Base-by-base conservation (phyloP, 2,888 invertebrate genomes). In the Calliopum simillimum region DNA sequence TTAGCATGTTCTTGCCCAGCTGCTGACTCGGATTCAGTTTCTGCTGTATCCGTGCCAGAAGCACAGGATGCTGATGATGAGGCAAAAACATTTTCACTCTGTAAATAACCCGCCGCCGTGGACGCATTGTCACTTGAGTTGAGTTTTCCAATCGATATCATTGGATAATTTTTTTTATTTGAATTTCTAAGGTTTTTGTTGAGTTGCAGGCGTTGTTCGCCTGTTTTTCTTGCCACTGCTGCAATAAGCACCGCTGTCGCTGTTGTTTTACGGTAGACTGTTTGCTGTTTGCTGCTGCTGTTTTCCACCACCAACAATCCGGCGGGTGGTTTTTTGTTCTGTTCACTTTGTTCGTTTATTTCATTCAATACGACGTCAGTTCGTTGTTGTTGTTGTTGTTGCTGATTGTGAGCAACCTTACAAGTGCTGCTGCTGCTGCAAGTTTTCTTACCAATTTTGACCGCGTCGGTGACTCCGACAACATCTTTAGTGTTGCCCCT, bases 41-140 rank as follows among this genome's bases (percentile, higher is more conserved):
- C 49, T 11, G 23, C 74, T 13, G 68, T 56, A 21, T 71, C 69
- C 13, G 89, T 88, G 74, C 88, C 88, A 71, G 88, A 87, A 4
- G 76, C 73, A 23, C 89, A 89, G 47, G 89, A 88, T 75, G 88
- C 88, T 67, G 88, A 87, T 14, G 76, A 75, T 0, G 89, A 89
- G 19, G 89, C 89, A 46, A 88, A 90, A 58, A 89, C 88, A 81
- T 89, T 89, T 80, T 91, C 88, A 51, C 87, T 86, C 68, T 85
- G 84, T 65, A 88, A 78, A 78, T 88, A 87, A 11, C 88, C 88
- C 55, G 74, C 76, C 33, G 69, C n/a, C 4, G 47, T 65, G 11
- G 67, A 21, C 43, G 65, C 69, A 46, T 19, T 47, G 25, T 71
- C 68, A 43, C 56, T 69, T 68, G 68, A 62, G n/a, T 33, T 33